These are phyloP conservation scores for Cyclura pinguis DNA, from an alignment of 2,797 vertebrate species.

Conservation along the genomic window DNA sequence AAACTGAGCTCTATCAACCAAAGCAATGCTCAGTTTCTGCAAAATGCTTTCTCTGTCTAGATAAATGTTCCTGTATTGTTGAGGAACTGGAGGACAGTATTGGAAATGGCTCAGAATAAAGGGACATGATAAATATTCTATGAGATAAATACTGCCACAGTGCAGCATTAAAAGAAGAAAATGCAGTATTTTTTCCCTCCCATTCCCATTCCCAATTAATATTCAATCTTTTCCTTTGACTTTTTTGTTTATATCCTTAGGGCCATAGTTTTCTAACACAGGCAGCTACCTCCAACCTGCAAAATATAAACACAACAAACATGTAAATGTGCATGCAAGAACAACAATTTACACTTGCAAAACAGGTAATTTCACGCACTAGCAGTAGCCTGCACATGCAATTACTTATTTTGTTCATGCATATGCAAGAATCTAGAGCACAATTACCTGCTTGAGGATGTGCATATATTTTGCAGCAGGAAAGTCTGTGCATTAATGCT, in stretches of 20 bases:
- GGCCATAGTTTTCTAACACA: slow-evolving; percentile 49
- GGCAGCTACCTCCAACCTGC: slow-evolving; percentile 50
- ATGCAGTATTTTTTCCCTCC: slow-evolving; percentile 31
- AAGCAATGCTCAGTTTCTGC: slow-evolving; percentile 5
- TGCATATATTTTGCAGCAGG: slow-evolving; percentile 66
- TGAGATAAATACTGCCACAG: slow-evolving; percentile 17
- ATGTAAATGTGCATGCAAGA: slow-evolving; percentile 70
- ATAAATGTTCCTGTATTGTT: neutral
- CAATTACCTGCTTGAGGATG: slow-evolving; percentile 65
- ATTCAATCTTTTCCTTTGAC: slow-evolving; percentile 13
- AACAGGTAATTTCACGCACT: slow-evolving; percentile 71
- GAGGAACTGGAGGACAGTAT: neutral
- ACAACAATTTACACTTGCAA: slow-evolving; percentile 73
- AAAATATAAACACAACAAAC: slow-evolving; percentile 60
- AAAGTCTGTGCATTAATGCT: slow-evolving; percentile 48
- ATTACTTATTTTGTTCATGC: slow-evolving; percentile 70
- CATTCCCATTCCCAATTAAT: slow-evolving; percentile 42
- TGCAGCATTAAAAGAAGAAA: slow-evolving; percentile 9
- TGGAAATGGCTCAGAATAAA: slow-evolving; percentile 18
- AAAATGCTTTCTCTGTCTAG: slow-evolving; percentile 10
- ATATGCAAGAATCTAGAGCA: slow-evolving; percentile 64
- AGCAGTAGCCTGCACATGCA: slow-evolving; percentile 59
- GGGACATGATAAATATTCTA: slow-evolving; percentile 30
- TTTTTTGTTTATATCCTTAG: slow-evolving; percentile 47
- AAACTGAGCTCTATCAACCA: slow-evolving; percentile 12